These are phyloP conservation scores for Lamellibrachia luymesi DNA, from an alignment of 1,140 invertebrate species.

Conservation along the genomic window DNA sequence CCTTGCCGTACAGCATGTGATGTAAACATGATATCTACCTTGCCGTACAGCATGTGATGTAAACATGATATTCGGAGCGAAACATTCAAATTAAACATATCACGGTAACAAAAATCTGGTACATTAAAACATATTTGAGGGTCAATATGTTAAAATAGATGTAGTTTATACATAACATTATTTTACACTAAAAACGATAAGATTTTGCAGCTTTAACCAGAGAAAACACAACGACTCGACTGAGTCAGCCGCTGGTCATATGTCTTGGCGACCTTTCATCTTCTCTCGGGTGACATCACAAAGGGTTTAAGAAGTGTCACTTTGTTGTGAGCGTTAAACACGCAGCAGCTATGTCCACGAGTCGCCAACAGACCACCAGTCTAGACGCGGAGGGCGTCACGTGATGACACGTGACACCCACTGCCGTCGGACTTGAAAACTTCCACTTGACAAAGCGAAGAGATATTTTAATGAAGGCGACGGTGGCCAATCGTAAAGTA, in stretches of 20 bases:
- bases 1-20: too few species aligned
- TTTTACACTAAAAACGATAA: too few species aligned
- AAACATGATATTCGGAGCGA: too few species aligned
- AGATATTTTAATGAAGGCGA: neutral
- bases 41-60: too few species aligned
- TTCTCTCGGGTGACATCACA: neutral
- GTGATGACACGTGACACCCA: slow-evolving; percentile 3
- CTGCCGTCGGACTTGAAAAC: neutral
- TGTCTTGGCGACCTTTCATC: neutral
- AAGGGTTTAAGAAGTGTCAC: neutral
- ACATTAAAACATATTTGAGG: too few species aligned
- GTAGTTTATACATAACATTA: too few species aligned
- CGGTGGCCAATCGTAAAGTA: neutral
- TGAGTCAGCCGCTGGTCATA: neutral
- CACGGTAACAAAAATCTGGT: too few species aligned
- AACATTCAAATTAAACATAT: too few species aligned
- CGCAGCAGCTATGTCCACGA: neutral
- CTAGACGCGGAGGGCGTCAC: neutral
- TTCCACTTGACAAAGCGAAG: neutral
- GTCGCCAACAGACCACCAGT: neutral
- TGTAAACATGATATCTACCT: too few species aligned
- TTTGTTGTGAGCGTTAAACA: neutral
- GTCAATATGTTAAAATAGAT: too few species aligned
- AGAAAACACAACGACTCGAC: neutral
- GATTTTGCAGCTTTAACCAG: neutral